Conservation (phyloP, 2,888 invertebrate genomes). For the Pterostichus niger region DNA sequence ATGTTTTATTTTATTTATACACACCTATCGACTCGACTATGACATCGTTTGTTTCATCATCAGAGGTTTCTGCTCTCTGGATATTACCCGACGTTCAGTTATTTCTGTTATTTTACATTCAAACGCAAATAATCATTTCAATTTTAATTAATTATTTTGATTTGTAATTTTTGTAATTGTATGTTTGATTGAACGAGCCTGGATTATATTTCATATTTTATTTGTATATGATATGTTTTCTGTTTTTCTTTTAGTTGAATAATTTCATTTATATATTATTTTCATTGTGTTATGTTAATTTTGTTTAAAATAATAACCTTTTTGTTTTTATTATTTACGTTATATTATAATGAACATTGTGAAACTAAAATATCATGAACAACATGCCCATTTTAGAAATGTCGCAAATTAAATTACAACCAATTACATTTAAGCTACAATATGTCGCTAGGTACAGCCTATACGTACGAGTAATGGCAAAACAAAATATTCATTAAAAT, state of each 20-base stretch:
- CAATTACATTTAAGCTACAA: neutral
- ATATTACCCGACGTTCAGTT: no score
- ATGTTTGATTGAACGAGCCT: slow-evolving; percentile 30
- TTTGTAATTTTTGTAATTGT: slow-evolving; percentile 41
- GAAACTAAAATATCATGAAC: slow-evolving; percentile 21
- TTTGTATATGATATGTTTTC: slow-evolving; percentile 24
- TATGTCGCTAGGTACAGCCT: neutral
- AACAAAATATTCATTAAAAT: slow-evolving; percentile 25
- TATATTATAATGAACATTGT: slow-evolving; percentile 36
- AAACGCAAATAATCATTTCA: neutral
- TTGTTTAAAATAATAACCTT: slow-evolving; percentile 44
- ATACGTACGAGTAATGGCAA: neutral
- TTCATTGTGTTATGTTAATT: slow-evolving; percentile 54
- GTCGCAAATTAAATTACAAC: slow-evolving; percentile 27
- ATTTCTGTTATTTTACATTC: no score
- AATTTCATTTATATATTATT: slow-evolving; percentile 45
- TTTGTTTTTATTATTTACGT: slow-evolving; percentile 41
- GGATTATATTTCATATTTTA: slow-evolving; percentile 48
- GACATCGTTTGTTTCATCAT: neutral
- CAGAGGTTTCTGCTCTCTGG: neutral
- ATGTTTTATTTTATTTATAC: slow-evolving; percentile 13
- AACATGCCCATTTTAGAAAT: slow-evolving; percentile 5
- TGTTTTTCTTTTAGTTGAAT: slow-evolving; percentile 30
- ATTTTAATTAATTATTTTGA: slow-evolving; percentile 54
- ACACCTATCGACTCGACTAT: neutral